phyloP scores from a whole-genome alignment of 1,140 invertebrate species.

The Euschistus heros region DNA sequence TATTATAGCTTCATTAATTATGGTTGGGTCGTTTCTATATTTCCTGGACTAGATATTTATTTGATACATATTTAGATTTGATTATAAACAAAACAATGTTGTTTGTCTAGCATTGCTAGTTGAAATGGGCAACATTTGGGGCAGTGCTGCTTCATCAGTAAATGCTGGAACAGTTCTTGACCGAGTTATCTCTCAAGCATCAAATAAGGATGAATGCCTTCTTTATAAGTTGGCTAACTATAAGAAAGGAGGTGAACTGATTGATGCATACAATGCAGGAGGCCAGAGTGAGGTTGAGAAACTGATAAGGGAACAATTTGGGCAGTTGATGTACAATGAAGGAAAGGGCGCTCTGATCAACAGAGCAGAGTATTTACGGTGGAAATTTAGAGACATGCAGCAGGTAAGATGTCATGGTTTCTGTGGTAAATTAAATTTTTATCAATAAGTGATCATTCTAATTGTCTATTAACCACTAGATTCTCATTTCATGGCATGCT shows the following conservation, averaged over 20 bases:
- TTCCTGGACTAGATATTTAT: no score
- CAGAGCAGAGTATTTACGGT: conserved; percentile 78
- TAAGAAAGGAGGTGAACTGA: conserved; percentile 75
- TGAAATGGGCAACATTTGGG: conserved; percentile 26
- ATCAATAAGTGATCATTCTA: no score
- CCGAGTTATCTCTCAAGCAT: conserved; percentile 73
- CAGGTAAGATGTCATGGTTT: no score
- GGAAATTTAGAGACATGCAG: conserved; percentile 82
- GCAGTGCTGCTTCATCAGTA: conserved; percentile 26
- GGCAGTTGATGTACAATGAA: conserved; percentile 77
- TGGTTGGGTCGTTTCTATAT: no score
- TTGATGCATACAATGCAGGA: conserved; percentile 73
- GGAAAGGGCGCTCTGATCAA: conserved; percentile 80
- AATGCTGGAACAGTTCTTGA: conserved; percentile 68
- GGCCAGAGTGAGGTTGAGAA: conserved; percentile 72
- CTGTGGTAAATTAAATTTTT: no score
- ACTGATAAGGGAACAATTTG: conserved; percentile 78
- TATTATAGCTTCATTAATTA: no score
- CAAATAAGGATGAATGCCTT: conserved; percentile 71
- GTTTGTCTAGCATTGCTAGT: not conserved
- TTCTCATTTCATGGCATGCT: no score
- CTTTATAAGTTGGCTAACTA: conserved; percentile 80
- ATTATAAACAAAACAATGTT: not conserved
- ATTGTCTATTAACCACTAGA: no score
- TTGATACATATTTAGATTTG: no score